Evolutionary conservation across 2,888 invertebrate genomes (phyloP), one percentile per base, ranked within the genome.

Genomic region (Folsomia manolachei): DNA sequence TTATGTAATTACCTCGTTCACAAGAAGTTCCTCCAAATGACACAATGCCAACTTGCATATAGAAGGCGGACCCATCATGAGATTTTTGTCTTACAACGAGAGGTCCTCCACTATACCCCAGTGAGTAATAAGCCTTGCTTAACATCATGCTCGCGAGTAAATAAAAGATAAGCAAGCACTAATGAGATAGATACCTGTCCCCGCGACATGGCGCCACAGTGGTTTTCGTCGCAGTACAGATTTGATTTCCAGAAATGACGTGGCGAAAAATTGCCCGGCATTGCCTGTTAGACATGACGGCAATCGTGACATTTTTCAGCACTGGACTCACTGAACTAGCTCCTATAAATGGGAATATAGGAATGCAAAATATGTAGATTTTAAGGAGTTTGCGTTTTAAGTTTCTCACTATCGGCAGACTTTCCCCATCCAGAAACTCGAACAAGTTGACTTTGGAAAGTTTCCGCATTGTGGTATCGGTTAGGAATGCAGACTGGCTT

Each of bases 361-460:
- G n/a, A n/a, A n/a, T n/a, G n/a, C n/a, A n/a, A n/a, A n/a, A 70
- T 26, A 2, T 25, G 9, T 25, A 52, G 27, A n/a, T 52, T 7
- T 61, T 11, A 66, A 19, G 25, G 1, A 63, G 19, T 1, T 23
- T 51, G 14, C 1, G 26, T 61, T 60, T 18, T 67, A 18, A 14
- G 39, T n/a, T n/a, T 67, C 71, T 72, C 75, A 80, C 79, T 72
- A 68, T 80, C 80, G 19, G 77, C 72, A n/a, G 76, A 71, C 66
- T 80, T 80, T 69, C 80, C 80, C 81, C 81, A 81, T 60, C 81
- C 81, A 18, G 77, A 73, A 1, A 81, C 79, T 25, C 77, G 63
- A 0, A 80, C 78, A 24, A 73, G 21, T 64, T 80, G 78, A 64
- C 79, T 78, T 39, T 69, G 65, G 63, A 79, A 80, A 14, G 77